Evolutionary conservation across 2,888 invertebrate genomes (phyloP), one percentile per base, ranked within the genome.

Genomic region (Trissoscelio sp.): DNA sequence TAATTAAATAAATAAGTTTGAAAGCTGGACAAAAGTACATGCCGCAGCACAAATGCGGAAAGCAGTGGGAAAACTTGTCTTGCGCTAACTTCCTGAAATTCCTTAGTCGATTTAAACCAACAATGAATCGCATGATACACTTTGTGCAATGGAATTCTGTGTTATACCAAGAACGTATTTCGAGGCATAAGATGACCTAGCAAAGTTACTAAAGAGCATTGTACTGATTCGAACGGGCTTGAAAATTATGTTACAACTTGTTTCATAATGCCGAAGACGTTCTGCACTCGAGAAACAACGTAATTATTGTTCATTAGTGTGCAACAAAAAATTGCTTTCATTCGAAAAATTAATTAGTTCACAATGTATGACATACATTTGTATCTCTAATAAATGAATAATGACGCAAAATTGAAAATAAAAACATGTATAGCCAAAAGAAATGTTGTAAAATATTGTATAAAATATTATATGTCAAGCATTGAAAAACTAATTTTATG

Each of bases 71-170:
- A 79, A 79, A 67, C 60, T 79, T 79, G 73, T 72, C 53, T 62
- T 48, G 55, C 37, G 9, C 48, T 62, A 80, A 74, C 74, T 80
- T 74, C 57, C 69, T 46, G 70, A 74, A 69, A 69, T 80, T 64
- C 80, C 62, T 80, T 34, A 57, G 62, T 70, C 62, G 74, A 80
- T 70, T 74, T 80, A 69, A 80, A 62, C 57, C 64, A 57, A 74
- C 80, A 69, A 74, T 80, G 74, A 80, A 79, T 72, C 79, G 58
- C 66, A 53, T 60, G 72, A 66, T 66, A 79, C 79, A 79, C 72
- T 72, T 72, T 79, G 64, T 67, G 58, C 66, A 60, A 79, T 72
- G 72, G 72, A 79, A 79, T 79, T 72, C 72, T 18, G 44, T 58
- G 72, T 79, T 79, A 67, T 67, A 79, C 66, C 66, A 51, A 60